Evolutionary conservation across 2,888 invertebrate genomes (phyloP), one percentile per base, ranked within the genome.

Genomic region (Athripsodes cinereus): DNA sequence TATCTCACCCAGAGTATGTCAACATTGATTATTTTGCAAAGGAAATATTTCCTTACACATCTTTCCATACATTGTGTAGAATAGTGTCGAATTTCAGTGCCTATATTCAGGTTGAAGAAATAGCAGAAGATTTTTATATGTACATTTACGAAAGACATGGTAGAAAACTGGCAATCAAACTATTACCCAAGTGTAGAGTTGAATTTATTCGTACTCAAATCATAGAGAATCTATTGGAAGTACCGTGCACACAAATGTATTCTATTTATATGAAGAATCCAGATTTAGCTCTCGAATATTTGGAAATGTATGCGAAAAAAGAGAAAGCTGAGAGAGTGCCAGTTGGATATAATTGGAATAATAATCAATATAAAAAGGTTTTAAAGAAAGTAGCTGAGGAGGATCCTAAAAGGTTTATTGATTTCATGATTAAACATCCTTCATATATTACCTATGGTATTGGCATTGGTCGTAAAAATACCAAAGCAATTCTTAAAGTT

Each of bases 81-180:
- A 60, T 73, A 0, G 61, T 72, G 0, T 69, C 68, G 35, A 60
- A 40, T 0, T 50, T 73, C 1, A 60, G 68, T 0, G 54, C 22
- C 2, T 57, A 65, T 34, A 57, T 73, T 2, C 65, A 66, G 20
- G 65, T 66, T 10, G 59, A 63, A 0, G 2, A 3, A 0, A 34
- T 68, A 2, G 71, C 71, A 0, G 65, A 70, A 13, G 55, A 67
- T 6, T 69, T 72, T 52, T 72, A 70, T 51, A 2, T 6, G 0
- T 55, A 22, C 0, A 22, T 70, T 0, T 16, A 50, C 0, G 11
- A 61, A 10, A 55, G 34, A 2, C 72, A 69, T 26, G 67, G 66
- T 0, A 20, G 62, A 1, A 50, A 64, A 0, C 62, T 66, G n/a
- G 68, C 69, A 0, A 19, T 65, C 11, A 69, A 68, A 1, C 34